Conservation (phyloP, 2,113 vertebrate genomes). For the Notarius lentiginosus region DNA sequence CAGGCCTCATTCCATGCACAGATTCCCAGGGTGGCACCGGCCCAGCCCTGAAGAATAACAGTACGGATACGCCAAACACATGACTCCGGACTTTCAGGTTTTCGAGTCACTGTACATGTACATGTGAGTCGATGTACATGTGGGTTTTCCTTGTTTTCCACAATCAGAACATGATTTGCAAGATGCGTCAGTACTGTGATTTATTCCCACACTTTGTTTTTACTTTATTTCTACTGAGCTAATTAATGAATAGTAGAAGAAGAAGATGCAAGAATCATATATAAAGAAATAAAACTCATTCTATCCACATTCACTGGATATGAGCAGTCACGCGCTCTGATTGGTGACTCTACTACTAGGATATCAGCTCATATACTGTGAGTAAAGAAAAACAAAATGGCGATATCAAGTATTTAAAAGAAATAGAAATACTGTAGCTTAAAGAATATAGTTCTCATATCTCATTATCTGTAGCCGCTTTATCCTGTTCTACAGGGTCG, state of each 20-base stretch:
- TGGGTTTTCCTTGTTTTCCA: background rate
- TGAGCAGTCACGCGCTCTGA: no score
- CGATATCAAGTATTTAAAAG: no score
- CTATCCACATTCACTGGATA: no score
- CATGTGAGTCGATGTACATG: background rate
- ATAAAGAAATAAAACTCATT: background rate
- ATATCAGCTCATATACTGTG: no score
- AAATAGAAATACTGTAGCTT: no score
- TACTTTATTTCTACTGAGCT: background rate
- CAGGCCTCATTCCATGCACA: background rate
- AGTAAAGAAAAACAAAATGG: no score
- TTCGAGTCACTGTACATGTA: background rate
- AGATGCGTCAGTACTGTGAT: background rate
- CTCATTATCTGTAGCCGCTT: no score
- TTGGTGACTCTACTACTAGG: no score
- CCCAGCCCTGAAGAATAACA: slow-evolving; percentile 12
- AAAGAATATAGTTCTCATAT: no score
- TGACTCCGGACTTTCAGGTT: background rate
- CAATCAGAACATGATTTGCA: background rate
- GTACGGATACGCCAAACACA: background rate
- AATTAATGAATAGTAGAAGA: background rate
- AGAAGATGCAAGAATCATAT: background rate
- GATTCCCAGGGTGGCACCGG: background rate
- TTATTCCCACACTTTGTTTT: background rate
- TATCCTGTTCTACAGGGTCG: no score